A percentile compares a stretch with the other conserved stretches of the same genome.
Conservation (phyloP, 2,113 vertebrate genomes). For the Oryzias curvinotus region DNA sequence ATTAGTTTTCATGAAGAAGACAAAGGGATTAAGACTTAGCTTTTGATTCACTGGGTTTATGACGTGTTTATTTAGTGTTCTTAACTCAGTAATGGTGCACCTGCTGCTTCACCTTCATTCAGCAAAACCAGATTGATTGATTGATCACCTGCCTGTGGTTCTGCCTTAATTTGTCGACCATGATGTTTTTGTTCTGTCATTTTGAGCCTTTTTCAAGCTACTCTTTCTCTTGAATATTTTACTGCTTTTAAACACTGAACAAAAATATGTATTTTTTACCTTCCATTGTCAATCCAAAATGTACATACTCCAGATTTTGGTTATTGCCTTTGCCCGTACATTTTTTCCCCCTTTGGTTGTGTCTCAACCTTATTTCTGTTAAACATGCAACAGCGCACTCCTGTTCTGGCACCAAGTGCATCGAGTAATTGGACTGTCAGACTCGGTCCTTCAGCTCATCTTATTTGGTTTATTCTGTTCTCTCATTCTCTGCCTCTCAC, state of each 20-base stretch:
- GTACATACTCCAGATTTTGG: background rate
- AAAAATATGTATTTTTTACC: no score
- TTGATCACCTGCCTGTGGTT: constrained; percentile 39
- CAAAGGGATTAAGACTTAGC: background rate
- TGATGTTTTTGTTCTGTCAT: no score
- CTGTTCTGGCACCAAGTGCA: constrained; percentile 44
- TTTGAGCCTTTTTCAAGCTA: no score
- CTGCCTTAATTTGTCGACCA: constrained; percentile 2
- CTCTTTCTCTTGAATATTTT: no score
- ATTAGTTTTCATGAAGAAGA: constrained; percentile 3
- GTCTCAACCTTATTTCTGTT: constrained; percentile 44
- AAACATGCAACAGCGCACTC: constrained; percentile 50
- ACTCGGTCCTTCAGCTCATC: constrained; percentile 25
- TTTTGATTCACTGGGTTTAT: constrained; percentile 14
- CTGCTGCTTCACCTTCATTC: constrained; percentile 36
- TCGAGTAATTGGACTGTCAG: constrained; percentile 46
- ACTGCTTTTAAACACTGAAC: no score
- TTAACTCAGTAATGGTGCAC: constrained; percentile 30
- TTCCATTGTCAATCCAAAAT: background rate
- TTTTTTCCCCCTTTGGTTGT: constrained; percentile 34
- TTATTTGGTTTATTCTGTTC: constrained; percentile 35
- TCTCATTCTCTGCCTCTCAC: constrained; percentile 15
- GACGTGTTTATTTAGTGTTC: constrained; percentile 40
- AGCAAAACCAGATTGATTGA: constrained; percentile 73
- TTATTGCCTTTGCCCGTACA: constrained; percentile 17